Evolutionary conservation across 2,888 invertebrate genomes (phyloP), one percentile per base, ranked within the genome.

Genomic region (Drosophila paucipuncta): DNA sequence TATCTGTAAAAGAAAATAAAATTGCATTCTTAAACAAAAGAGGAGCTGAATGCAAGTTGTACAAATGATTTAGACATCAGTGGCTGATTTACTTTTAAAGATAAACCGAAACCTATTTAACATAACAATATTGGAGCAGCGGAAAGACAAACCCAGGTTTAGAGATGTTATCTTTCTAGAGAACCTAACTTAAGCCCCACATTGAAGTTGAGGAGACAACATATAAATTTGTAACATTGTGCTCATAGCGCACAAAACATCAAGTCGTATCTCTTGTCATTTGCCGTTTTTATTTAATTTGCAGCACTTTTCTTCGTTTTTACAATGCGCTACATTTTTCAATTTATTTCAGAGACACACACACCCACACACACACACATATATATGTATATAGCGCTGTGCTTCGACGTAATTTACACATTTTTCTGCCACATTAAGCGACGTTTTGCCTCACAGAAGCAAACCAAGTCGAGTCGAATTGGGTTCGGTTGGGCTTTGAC

Each of bases 401-500:
- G 68, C 70, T 76, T 73, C 73, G 73, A 79, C 82, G 85, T 87
- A 89, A 88, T 88, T 89, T 87, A 87, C 87, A 89, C 85, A 87
- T 89, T 88, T 88, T 87, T 89, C 89, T 89, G 88, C 89, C 88
- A 88, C 89, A 88, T 88, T 88, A 88, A 89, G 89, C 87, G 83
- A 81, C 75, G 71, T 72, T 82, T 80, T 81, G 68, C 72, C 81
- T 60, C 54, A 53, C 67, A 69, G 66, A 68, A 67, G 50, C 54
- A 65, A 69, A 50, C 62, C 28, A 53, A 79, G 58, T 30, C 50
- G 62, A 55, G 55, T 55, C 61, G 52, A 63, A 68, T 71, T 65
- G 68, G 62, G 74, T 57, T 39, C 35, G 68, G 80, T 55, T 57
- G 41, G 30, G 57, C 18, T 30, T 30, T 75, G 74, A 55, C 64